Evolutionary conservation across 2,888 invertebrate species (phyloP).

Genomic region (Cheilosia impressa): DNA sequence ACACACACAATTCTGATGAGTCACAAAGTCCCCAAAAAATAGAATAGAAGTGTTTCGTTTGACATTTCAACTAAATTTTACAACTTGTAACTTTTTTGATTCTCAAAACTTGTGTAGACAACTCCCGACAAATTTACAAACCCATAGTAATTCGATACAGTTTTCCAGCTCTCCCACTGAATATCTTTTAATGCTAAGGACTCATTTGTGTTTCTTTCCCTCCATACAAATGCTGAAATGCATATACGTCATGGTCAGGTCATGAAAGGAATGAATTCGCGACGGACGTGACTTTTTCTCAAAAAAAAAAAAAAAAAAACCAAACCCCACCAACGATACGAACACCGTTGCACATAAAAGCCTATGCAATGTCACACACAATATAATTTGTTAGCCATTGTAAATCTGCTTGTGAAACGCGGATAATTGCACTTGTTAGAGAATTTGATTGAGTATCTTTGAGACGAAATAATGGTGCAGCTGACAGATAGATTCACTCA

Average conservation of each 20-base stretch:
- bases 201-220: not conserved
- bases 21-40: no score
- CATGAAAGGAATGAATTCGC: constrained; percentile 46
- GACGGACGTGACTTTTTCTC: constrained; percentile 62
- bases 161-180: not conserved
- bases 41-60: no score
- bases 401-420: constrained; percentile 37
- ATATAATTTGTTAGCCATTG: constrained; percentile 25
- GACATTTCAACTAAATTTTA: no score
- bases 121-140: no score
- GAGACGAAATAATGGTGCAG: constrained; percentile 36
- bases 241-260: not conserved
- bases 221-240: not conserved
- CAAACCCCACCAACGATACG: not conserved
- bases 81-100: no score
- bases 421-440: constrained; percentile 62
- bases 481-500: constrained; percentile 53
- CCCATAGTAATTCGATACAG: no score
- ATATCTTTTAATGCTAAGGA: constrained; percentile 10
- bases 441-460: constrained; percentile 56
- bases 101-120: no score
- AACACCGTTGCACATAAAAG: constrained; percentile 13
- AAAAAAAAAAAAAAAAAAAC: not conserved
- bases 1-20: no score
- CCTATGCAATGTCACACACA: constrained; percentile 42